Base-by-base conservation (phyloP, 92 coral and sea anemone species). In the Epizoanthus ramosus region DNA sequence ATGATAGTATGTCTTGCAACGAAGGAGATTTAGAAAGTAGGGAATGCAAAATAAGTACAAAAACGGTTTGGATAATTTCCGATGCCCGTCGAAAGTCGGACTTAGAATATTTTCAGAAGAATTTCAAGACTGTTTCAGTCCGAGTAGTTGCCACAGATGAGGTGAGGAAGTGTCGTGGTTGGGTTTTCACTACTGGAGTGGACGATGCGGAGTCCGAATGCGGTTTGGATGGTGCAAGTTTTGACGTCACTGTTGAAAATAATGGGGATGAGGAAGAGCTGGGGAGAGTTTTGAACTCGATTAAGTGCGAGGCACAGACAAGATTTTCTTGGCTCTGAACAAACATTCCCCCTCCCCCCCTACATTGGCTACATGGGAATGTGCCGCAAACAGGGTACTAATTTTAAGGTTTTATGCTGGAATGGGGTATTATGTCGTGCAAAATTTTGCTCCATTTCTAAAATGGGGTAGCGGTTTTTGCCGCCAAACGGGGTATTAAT, bases 181-280 rank as follows among this genome's bases (percentile, higher is more conserved):
- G 99, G 99, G 58, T 71, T 37, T 97, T 97, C 81, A 90, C 93
- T 21, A 31, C 86, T 13, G 94, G 97, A 18, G 88, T 97, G 18
- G 99, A 97, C 81, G 98, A 97, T 83, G 95, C 95, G 8, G 98
- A 97, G 57, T 97, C 99, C 22, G 99, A 97, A 84, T 97, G 99
- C 35, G 99, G 96, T 5, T 87, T 97, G 54, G 99, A 97, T 79
- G 64, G 75, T 4, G 98, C 83, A 53, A 61, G 54, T 45, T 91
- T 84, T 86, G 98, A 97, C 86, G 56, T 92, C 35, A 37, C 89
- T 6, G 81, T 97, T 24, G 83, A 87, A 39, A 97, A 97, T 74
- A 87, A 96, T 79, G 94, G 93, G 17, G 83, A 90, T 53, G 76
- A 73, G 4, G 68, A 71, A 45, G 63, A 37, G 17, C 61, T 84